Conservation (phyloP, 2,797 vertebrate species). For the Intellagama lesueurii region DNA sequence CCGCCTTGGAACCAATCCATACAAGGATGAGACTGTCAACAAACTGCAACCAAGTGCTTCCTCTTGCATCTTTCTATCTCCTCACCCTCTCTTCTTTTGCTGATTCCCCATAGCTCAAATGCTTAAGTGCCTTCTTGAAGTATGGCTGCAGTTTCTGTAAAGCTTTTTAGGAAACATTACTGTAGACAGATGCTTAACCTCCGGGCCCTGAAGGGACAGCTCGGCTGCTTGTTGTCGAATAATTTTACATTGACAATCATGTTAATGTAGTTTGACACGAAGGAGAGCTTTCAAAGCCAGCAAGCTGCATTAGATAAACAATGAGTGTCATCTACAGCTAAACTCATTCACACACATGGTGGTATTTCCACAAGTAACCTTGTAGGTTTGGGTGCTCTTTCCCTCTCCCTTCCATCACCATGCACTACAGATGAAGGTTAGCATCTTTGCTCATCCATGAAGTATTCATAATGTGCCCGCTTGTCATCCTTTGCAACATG, state of each 20-base stretch:
- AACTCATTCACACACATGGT: constrained; percentile 33
- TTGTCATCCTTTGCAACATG: neutral
- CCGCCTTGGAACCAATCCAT: constrained; percentile 42
- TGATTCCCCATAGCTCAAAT: constrained; percentile 41
- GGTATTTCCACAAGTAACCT: constrained; percentile 2
- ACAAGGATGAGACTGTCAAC: constrained; percentile 36
- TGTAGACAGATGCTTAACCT: constrained; percentile 76
- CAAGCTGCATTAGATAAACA: constrained; percentile 63
- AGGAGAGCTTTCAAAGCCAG: constrained; percentile 49
- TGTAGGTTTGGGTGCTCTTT: neutral
- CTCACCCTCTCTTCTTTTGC: constrained; percentile 37
- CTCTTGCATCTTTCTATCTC: constrained; percentile 23
- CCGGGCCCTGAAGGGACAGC: constrained; percentile 58
- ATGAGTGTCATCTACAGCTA: constrained; percentile 27
- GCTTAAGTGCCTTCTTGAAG: constrained; percentile 57
- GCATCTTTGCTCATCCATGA: neutral
- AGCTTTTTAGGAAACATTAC: constrained; percentile 73
- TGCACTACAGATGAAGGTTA: constrained; percentile 13
- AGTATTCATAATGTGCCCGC: neutral
- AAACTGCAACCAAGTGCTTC: constrained; percentile 33
- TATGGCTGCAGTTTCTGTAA: constrained; percentile 62
- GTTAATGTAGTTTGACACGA: constrained; percentile 70
- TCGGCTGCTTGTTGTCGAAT: constrained; percentile 70
- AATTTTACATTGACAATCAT: constrained; percentile 69
- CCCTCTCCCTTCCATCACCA: neutral